Evolutionary conservation across 2,113 vertebrate species (phyloP).

Genomic region (Leptocoma aspasia): DNA sequence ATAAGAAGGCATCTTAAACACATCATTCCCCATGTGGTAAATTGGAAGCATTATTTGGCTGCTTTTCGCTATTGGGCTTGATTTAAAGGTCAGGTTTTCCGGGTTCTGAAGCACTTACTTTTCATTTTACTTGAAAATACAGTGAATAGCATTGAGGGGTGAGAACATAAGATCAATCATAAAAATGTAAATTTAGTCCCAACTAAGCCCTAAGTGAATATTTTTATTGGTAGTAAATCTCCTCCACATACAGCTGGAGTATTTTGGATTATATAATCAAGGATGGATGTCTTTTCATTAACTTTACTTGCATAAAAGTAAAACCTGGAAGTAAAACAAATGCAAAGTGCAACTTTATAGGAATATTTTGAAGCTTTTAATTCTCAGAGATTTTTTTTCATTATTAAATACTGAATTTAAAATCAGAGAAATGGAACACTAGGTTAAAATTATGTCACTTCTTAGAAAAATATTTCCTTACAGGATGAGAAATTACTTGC

Average conservation of each 20-base stretch:
- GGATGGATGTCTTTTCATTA: neutral
- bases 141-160: neutral
- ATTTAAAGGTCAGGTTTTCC: neutral
- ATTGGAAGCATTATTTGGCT: neutral
- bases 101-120: neutral
- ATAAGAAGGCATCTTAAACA: neutral
- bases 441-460: neutral
- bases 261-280: neutral
- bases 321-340: neutral
- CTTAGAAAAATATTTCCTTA: conserved; percentile 15
- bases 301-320: neutral
- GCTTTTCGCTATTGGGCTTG: neutral
- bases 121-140: neutral
- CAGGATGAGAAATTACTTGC: neutral
- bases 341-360: neutral
- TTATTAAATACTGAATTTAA: neutral
- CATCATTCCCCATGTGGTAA: neutral
- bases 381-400: neutral
- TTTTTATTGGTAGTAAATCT: neutral
- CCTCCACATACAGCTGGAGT: neutral
- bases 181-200: neutral
- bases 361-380: neutral
- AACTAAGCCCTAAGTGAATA: neutral
- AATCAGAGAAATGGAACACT: neutral
- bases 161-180: neutral